Evolutionary conservation across 2,797 vertebrate species (phyloP), one percentile per base, ranked within the genome.

Genomic region (Apodemus agrarius): DNA sequence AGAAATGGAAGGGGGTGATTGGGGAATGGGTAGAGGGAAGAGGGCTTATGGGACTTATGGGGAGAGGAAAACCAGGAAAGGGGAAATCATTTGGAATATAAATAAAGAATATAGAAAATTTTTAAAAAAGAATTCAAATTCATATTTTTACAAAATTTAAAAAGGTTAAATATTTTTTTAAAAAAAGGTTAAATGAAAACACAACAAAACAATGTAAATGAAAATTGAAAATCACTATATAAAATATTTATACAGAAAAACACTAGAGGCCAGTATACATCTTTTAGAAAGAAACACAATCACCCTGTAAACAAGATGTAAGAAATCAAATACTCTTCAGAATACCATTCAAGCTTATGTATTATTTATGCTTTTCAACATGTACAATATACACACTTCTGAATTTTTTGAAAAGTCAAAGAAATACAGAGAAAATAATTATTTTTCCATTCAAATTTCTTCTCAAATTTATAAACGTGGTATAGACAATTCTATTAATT

Each of bases 151-250:
- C n/a, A n/a, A n/a, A n/a, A n/a, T n/a, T n/a, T n/a, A n/a, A n/a
- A n/a, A n/a, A n/a, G n/a, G n/a, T n/a, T n/a, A n/a, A n/a, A n/a
- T n/a, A n/a, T n/a, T n/a, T n/a, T n/a, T n/a, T n/a, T n/a, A n/a
- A n/a, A n/a, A n/a, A 94, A 93, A 75, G 59, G 6, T 31, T 90
- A 90, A 90, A 87, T 89, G 59, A 96, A 94, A 87, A 79, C 5
- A 83, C 4, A 91, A 3, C 1, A 84, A 82, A 93, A 14, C 3
- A 80, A 46, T 65, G 24, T 59, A 79, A 43, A 67, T 92, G 16
- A 82, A 79, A 91, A 76, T 65, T 91, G 59, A 52, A 22, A 1
- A 22, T 61, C 72, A 82, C 46, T 79, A 79, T 6, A 31, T 93
- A 96, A 94, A 93, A 83, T 86, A 74, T 74, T 59, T 26, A 40